These are phyloP conservation scores for Drosophila histrio DNA, from an alignment of 2,888 invertebrate genomes.

Conservation along the genomic window DNA sequence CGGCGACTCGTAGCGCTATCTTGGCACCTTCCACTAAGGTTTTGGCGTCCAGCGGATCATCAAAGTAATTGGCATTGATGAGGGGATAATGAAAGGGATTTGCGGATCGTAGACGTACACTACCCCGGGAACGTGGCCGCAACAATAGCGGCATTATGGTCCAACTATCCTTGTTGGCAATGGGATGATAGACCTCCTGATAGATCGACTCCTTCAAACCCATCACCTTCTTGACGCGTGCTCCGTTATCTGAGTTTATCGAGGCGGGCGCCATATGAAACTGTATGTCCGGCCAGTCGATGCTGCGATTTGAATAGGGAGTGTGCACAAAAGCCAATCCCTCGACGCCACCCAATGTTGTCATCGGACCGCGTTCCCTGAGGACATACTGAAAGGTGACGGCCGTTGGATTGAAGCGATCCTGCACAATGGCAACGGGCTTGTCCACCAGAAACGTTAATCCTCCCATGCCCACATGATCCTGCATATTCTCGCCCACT, in stretches of 20 bases:
- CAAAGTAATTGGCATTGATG: conserved; percentile 96
- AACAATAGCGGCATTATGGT: conserved; percentile 94
- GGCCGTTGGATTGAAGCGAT: conserved; percentile 90
- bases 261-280: conserved; percentile 97
- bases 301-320: conserved; percentile 90
- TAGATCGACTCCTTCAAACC: conserved; percentile 92
- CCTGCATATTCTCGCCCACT: conserved; percentile 93
- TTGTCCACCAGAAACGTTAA: conserved; percentile 88
- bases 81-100: conserved; percentile 95
- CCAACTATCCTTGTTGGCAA: conserved; percentile 90
- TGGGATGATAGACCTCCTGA: conserved; percentile 91
- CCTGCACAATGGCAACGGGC: conserved; percentile 92
- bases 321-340: conserved; percentile 95
- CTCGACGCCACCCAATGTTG: conserved; percentile 93
- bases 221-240: conserved; percentile 90
- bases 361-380: conserved; percentile 93
- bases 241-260: conserved; percentile 91
- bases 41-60: conserved; percentile 90
- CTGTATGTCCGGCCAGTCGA: conserved; percentile 94
- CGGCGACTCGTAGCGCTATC: conserved; percentile 89
- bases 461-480: conserved; percentile 94
- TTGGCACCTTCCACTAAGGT: conserved; percentile 93
- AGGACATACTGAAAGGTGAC: conserved; percentile 92
- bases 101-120: conserved; percentile 89
- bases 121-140: conserved; percentile 91